Percentiles rank a stretch among this genome's conserved stretches.
These are phyloP conservation scores for Lemur catta DNA, from an alignment of 2,797 vertebrate species.

Conservation along the genomic window DNA sequence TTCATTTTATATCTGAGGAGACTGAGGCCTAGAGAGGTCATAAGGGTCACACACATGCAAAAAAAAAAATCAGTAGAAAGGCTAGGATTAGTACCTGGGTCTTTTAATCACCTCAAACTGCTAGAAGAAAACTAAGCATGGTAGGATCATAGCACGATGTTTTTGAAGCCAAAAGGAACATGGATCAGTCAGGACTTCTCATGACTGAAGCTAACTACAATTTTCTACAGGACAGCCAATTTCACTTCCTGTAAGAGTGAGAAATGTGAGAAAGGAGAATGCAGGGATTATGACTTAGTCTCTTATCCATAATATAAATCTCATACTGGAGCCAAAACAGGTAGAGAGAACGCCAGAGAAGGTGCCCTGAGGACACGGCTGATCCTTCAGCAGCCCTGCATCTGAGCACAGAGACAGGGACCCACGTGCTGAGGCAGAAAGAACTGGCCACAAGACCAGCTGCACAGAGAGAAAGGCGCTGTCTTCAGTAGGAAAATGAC, in stretches of 20 bases:
- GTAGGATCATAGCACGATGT: not conserved
- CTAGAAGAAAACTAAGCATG: not conserved
- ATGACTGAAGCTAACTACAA: not conserved
- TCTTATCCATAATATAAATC: constrained; percentile 26
- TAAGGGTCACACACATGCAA: not conserved
- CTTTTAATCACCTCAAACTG: not conserved
- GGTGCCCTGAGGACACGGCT: constrained; percentile 59
- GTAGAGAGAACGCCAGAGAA: constrained; percentile 1
- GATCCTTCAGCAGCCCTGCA: not conserved
- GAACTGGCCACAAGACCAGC: not conserved
- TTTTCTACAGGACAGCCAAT: not conserved
- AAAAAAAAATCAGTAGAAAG: not conserved
- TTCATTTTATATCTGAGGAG: not conserved
- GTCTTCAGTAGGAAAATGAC: not conserved
- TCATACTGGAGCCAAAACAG: not conserved
- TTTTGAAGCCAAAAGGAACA: not conserved
- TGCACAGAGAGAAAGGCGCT: not conserved
- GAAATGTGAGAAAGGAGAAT: not conserved
- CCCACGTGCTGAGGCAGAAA: not conserved
- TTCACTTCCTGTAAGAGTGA: not conserved
- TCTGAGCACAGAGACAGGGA: not conserved
- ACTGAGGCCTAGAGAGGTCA: not conserved
- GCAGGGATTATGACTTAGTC: not conserved
- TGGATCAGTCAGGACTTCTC: not conserved
- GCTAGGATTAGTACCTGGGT: not conserved